A percentile compares a stretch with the other conserved stretches of the same genome.
Conservation (phyloP, 2,797 vertebrate species). For the Salmo trutta region DNA sequence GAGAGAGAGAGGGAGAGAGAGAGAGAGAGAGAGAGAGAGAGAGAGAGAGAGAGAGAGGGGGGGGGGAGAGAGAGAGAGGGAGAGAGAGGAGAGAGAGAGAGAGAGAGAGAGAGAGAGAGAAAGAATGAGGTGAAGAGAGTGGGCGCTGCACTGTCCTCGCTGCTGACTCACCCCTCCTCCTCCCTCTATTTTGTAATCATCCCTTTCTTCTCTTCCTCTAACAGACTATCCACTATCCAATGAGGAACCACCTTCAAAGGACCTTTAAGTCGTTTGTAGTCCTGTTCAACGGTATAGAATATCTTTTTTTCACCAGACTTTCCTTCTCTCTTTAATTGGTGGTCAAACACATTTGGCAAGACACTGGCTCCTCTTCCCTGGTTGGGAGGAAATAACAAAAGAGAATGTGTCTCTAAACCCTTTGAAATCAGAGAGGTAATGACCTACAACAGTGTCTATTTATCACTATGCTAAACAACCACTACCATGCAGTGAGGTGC, state of each 20-base stretch:
- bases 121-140: neutral
- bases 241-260: neutral
- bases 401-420: neutral
- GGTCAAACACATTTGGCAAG: neutral
- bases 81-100: neutral
- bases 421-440: neutral
- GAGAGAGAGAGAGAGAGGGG: neutral
- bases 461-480: neutral
- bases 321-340: no score
- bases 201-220: neutral
- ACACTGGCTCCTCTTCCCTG: neutral
- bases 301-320: no score
- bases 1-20: neutral
- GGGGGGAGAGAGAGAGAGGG: constrained; percentile 6
- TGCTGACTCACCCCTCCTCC: constrained; percentile 19
- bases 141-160: constrained; percentile 28
- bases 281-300: no score
- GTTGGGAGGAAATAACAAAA: neutral
- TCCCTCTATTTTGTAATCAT: neutral
- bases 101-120: neutral
- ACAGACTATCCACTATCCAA: neutral
- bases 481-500: neutral
- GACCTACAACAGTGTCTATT: neutral
- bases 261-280: neutral
- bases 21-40: neutral